These are phyloP conservation scores for Marronus borbonicus DNA, from an alignment of 2,888 invertebrate species.

Conservation along the genomic window DNA sequence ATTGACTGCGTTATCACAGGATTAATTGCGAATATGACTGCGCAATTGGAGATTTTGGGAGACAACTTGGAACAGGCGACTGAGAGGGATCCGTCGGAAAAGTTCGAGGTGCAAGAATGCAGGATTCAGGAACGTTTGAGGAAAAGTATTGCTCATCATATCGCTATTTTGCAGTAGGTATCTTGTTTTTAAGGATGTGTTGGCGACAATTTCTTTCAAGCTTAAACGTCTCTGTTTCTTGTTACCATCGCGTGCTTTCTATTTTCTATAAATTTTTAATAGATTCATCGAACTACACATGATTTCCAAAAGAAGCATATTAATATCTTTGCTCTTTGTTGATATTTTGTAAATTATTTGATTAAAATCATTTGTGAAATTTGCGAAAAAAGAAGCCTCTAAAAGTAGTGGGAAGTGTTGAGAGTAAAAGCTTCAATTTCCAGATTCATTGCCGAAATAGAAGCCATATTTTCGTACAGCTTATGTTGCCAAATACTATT, in stretches of 20 bases:
- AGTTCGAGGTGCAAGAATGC: neutral
- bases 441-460: slow-evolving; percentile 50
- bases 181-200: neutral
- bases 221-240: too few relatives aligned
- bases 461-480: slow-evolving; percentile 52
- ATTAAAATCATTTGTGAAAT: too few relatives aligned
- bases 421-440: slow-evolving; percentile 8
- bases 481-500: slow-evolving; percentile 54
- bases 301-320: too few relatives aligned
- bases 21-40: slow-evolving; percentile 53
- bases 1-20: slow-evolving; percentile 53
- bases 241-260: too few relatives aligned
- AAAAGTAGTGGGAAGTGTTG: too few relatives aligned
- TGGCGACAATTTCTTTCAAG: neutral
- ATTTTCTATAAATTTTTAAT: too few relatives aligned
- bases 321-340: too few relatives aligned
- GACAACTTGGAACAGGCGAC: slow-evolving; percentile 21
- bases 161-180: slow-evolving; percentile 54
- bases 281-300: too few relatives aligned
- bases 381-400: too few relatives aligned
- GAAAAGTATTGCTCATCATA: slow-evolving; percentile 53
- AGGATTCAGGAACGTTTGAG: slow-evolving; percentile 40
- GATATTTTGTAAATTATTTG: too few relatives aligned
- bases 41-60: slow-evolving; percentile 55
- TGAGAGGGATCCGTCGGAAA: neutral